A percentile compares a stretch with the other conserved stretches of the same genome.
These are phyloP conservation scores for Zele albiditarsus DNA, from an alignment of 2,888 invertebrate species.

Conservation along the genomic window DNA sequence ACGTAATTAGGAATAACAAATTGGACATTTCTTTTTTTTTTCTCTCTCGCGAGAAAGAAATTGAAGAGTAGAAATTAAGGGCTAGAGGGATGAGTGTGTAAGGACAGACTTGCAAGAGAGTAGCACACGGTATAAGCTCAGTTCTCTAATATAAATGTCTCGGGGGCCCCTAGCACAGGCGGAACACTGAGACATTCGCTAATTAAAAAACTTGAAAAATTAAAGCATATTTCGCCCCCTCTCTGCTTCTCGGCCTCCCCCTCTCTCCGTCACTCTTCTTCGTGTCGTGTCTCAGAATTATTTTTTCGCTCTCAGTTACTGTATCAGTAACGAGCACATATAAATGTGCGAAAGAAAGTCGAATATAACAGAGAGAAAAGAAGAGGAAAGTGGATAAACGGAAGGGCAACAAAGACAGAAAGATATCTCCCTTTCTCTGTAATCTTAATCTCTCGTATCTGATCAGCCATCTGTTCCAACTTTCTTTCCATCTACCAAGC, in stretches of 20 bases:
- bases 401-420: slow-evolving; percentile 15
- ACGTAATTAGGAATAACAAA: slow-evolving; percentile 66
- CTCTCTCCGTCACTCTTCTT: slow-evolving; percentile 6
- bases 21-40: slow-evolving; percentile 47
- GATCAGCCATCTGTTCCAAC: slow-evolving; percentile 72
- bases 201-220: slow-evolving; percentile 74
- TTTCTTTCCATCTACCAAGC: slow-evolving; percentile 51
- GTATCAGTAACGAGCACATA: not conserved
- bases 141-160: slow-evolving; percentile 72
- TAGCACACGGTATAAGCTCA: slow-evolving; percentile 50
- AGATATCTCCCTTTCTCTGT: slow-evolving; percentile 37
- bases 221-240: slow-evolving; percentile 72
- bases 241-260: slow-evolving; percentile 44
- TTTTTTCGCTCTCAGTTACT: not conserved
- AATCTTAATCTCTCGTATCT: slow-evolving; percentile 72
- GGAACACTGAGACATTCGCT: slow-evolving; percentile 72
- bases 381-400: slow-evolving; percentile 1
- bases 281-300: slow-evolving; percentile 36
- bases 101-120: slow-evolving; percentile 50
- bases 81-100: slow-evolving; percentile 42
- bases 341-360: not conserved
- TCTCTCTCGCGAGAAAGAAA: slow-evolving; percentile 21
- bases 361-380: slow-evolving; percentile 18
- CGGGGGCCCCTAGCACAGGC: slow-evolving; percentile 61
- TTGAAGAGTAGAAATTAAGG: slow-evolving; percentile 39